Evolutionary conservation across 2,113 vertebrate genomes (phyloP), one percentile per base, ranked within the genome.

Genomic region (Arvicanthis niloticus): DNA sequence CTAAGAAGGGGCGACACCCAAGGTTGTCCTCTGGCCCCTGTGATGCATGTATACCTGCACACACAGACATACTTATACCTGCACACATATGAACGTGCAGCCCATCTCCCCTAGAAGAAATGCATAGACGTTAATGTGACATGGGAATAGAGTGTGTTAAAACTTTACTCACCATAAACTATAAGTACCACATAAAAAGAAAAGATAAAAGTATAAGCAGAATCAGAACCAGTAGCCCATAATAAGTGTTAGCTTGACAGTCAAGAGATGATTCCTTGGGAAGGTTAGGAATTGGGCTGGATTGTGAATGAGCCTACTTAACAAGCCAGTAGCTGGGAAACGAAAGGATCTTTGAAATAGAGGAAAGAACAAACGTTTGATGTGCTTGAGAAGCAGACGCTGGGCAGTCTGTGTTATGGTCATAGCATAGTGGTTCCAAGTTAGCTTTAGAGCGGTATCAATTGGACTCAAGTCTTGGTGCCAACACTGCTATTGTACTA

Each of bases 251-350:
- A 29, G 3, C 48, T 73, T 12, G n/a, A 86, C 67, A 85, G 24
- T 48, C 89, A 60, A 72, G 67, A 70, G 60, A 67, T 56, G 88
- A 51, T 60, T 15, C 19, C 10, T 65, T 80, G 29, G 92, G 58
- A 88, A 81, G 9, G 15, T 31, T 65, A 22, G 3, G 73, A 67
- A 92, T 37, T 93, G 68, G 56, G 15, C 40, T 48, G 31, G 16
- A 89, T 58, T 94, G 96, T 81, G 82, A 92, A 81, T 91, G 65
- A 77, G 89, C 87, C 21, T 88, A 16, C 86, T 90, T 89, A 93
- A 76, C 31, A 91, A 76, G 62, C 73, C 24, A 45, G 70, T 94
- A 72, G 80, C 75, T 95, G 89, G 72, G 77, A 81, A 91, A 88
- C 84, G 82, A 48, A 24, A 78, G 22, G 24, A 62, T 87, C 78